Base-by-base conservation (phyloP, 2,888 invertebrate species). In the Tanytarsus gracilentus region DNA sequence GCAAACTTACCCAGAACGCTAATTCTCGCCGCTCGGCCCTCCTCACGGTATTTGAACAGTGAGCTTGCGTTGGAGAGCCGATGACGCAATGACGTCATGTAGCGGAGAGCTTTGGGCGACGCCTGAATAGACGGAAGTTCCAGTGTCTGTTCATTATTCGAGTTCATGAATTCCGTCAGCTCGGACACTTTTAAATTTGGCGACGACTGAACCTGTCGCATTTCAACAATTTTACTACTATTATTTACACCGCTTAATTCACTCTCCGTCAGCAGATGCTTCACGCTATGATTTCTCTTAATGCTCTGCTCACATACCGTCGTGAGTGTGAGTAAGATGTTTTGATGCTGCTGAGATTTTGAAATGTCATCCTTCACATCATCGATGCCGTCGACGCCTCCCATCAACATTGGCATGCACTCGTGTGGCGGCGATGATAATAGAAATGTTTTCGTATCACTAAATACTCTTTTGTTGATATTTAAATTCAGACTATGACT, bases 11-110 rank as follows among this genome's bases (percentile, higher is more conserved):
- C 59, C 25, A 59, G 44, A 61, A 73, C 83, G 68, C 90, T 90
- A 56, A 93, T 89, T 65, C 90, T 84, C 7, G 91, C 93, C 2
- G 93, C 90, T 64, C 91, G 81, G 65, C 90, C 88, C 75, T 93
- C 93, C 70, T 93, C 93, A 59, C 90, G 79, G 70, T 91, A 89
- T 68, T 85, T 80, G 73, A 90, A 89, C 63, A 88, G 77, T 53
- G 88, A 88, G 49, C 88, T 87, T 27, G 88, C 88, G 69, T 90
- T 89, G 63, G 90, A 88, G 64, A 92, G 85, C 58, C 88, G 80
- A 70, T 87, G 84, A 61, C 86, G 81, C 64, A 90, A 75, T 58
- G 84, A 84, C 62, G 83, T 85, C 67, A 89, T 86, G 69, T 75
- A 74, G 65, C 74, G 70, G 21, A 72, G 65, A 0, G 74, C 71